phyloP scores from a whole-genome alignment of 1,140 invertebrate genomes.

The Zaprionus inermis region DNA sequence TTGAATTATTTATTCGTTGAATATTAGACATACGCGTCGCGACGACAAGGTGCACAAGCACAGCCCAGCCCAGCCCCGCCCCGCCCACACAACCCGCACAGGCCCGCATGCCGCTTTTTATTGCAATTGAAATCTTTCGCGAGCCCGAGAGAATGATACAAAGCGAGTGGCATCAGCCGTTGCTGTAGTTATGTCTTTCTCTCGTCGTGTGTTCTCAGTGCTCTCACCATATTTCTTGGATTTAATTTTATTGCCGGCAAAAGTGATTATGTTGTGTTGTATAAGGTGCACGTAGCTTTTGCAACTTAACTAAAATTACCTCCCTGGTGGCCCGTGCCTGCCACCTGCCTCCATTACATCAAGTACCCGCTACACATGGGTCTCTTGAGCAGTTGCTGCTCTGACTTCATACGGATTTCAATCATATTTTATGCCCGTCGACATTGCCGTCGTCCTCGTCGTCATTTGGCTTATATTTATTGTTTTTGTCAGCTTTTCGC shows the following conservation, averaged over 20 bases:
- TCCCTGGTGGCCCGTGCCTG: constrained; percentile 61
- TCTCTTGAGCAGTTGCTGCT: constrained; percentile 60
- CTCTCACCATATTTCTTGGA: constrained; percentile 71
- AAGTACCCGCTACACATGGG: constrained; percentile 67
- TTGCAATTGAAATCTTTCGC: constrained; percentile 79
- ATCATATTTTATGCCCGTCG: constrained; percentile 72
- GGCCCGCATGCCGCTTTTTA: constrained; percentile 64
- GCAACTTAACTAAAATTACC: constrained; percentile 38
- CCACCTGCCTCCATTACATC: constrained; percentile 39
- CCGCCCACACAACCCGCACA: not conserved
- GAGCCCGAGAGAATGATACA: not conserved
- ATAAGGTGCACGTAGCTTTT: constrained; percentile 71
- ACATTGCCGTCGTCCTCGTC: constrained; percentile 19
- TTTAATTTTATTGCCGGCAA: constrained; percentile 73
- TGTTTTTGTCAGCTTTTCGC: constrained; percentile 75
- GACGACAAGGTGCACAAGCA: constrained; percentile 5
- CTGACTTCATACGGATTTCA: constrained; percentile 74
- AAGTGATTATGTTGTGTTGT: constrained; percentile 74
- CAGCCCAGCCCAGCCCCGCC: too few species aligned
- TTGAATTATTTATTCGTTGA: constrained; percentile 79
- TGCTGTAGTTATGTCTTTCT: constrained; percentile 31
- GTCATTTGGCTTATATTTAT: constrained; percentile 80
- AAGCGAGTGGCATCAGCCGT: constrained; percentile 8
- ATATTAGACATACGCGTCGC: constrained; percentile 64
- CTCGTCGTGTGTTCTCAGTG: constrained; percentile 49